Evolutionary conservation across 2,113 vertebrate species (phyloP).

Genomic region (Salminus brasiliensis): DNA sequence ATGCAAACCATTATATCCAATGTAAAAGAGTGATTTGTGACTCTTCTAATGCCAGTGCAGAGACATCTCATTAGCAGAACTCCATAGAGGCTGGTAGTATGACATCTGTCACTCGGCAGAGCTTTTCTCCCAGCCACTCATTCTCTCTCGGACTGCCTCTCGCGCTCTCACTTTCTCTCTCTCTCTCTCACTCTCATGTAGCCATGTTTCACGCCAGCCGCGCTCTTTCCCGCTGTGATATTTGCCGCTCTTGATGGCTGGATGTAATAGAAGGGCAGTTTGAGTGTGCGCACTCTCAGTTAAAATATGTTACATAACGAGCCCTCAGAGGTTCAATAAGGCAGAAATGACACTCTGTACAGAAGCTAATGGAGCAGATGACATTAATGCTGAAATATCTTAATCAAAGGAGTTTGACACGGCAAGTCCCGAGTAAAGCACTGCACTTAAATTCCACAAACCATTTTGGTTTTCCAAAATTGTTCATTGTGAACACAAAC

Average conservation of each 20-base stretch:
- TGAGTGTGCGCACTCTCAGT: conserved; percentile 10
- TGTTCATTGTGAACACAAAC: not conserved
- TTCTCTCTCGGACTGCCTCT: not conserved
- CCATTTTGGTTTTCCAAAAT: not conserved
- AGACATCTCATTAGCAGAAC: conserved; percentile 44
- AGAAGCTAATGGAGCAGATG: conserved; percentile 5
- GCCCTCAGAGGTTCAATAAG: conserved; percentile 27
- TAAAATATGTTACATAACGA: conserved; percentile 35
- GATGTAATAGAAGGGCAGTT: conserved; percentile 36
- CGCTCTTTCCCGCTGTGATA: conserved; percentile 7
- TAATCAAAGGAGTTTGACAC: conserved; percentile 3
- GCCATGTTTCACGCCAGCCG: conserved; percentile 5
- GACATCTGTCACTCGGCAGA: conserved; percentile 21
- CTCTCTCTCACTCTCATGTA: not conserved
- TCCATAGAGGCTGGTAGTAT: conserved; percentile 29
- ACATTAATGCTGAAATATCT: conserved; percentile 4
- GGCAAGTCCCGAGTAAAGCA: not conserved
- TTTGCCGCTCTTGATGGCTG: conserved; percentile 22
- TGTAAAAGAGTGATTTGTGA: not conserved
- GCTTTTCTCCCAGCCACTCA: not conserved
- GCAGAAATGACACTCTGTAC: conserved; percentile 19
- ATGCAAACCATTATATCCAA: not conserved
- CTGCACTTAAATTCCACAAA: not conserved
- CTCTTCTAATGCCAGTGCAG: conserved; percentile 15
- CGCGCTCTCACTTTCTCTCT: conserved; percentile 5